These are phyloP conservation scores for Trichogramma dendrolimi DNA, from an alignment of 2,888 invertebrate genomes.

Conservation along the genomic window DNA sequence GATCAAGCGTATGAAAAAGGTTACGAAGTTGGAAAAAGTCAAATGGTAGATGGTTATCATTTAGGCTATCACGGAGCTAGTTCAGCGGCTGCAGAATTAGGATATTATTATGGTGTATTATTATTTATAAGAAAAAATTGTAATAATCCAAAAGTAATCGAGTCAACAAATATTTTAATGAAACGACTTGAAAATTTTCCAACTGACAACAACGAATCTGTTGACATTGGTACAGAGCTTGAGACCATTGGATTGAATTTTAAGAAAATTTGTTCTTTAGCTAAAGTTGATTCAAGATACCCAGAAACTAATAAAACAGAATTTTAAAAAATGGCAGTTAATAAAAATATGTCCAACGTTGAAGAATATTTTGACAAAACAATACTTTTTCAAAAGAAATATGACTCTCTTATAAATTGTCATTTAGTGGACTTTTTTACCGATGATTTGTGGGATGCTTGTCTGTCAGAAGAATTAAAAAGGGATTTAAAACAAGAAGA, in stretches of 20 bases:
- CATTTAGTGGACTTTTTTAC: slow-evolving; percentile 76
- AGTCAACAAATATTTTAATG: slow-evolving; percentile 58
- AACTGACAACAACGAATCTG: slow-evolving; percentile 56
- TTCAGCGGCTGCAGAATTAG: slow-evolving; percentile 73
- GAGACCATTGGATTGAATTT: slow-evolving; percentile 66
- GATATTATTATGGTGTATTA: slow-evolving; percentile 65
- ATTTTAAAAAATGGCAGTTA: slow-evolving; percentile 52
- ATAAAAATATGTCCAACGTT: slow-evolving; percentile 35
- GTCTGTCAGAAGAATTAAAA: slow-evolving; percentile 58
- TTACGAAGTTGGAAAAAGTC: slow-evolving; percentile 58
- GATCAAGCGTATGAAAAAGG: slow-evolving; percentile 68
- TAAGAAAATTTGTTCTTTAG: slow-evolving; percentile 65
- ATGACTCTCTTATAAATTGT: slow-evolving; percentile 65
- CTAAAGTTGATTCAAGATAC: slow-evolving; percentile 60
- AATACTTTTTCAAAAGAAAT: slow-evolving; percentile 59
- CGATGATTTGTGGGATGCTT: slow-evolving; percentile 61
- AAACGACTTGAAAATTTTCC: slow-evolving; percentile 65
- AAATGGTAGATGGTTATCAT: slow-evolving; percentile 64
- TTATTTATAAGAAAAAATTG: slow-evolving; percentile 50
- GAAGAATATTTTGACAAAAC: slow-evolving; percentile 46
- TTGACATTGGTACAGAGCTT: slow-evolving; percentile 62
- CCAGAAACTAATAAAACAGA: slow-evolving; percentile 60
- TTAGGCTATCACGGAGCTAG: slow-evolving; percentile 75
- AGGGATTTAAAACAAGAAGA: slow-evolving; percentile 51
- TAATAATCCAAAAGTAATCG: slow-evolving; percentile 55